A percentile compares a stretch with the other conserved stretches of the same genome.
phyloP scores from a whole-genome alignment of 2,888 invertebrate species.

The Leucania comma region DNA sequence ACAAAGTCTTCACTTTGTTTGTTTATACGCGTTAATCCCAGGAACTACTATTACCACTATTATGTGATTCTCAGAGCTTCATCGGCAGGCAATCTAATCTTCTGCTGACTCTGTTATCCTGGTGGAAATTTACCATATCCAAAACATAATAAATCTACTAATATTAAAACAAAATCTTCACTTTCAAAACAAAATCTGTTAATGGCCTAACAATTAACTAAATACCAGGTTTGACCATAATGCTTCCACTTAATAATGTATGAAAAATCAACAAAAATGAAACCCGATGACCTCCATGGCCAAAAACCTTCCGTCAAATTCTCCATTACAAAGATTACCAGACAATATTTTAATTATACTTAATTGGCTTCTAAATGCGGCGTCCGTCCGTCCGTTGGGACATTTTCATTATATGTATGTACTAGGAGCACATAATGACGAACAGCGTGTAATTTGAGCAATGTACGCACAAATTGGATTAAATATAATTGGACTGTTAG shows the following conservation, averaged over 20 bases:
- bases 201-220: not conserved
- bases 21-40: too few relatives aligned
- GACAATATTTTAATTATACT: conserved; percentile 51
- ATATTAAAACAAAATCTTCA: too few relatives aligned
- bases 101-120: conserved; percentile 1
- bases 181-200: too few relatives aligned
- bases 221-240: not conserved
- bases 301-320: conserved; percentile 36
- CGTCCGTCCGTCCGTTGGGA: conserved; percentile 35
- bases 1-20: too few relatives aligned
- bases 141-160: too few relatives aligned
- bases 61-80: not conserved
- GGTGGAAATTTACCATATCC: not conserved
- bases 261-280: conserved; percentile 2
- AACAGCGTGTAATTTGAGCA: conserved; percentile 38
- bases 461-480: conserved; percentile 40
- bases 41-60: too few relatives aligned
- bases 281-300: conserved; percentile 30
- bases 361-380: conserved; percentile 53
- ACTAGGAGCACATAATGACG: conserved; percentile 21
- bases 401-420: conserved; percentile 1
- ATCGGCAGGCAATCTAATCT: conserved; percentile 9
- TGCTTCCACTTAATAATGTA: conserved; percentile 6
- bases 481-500: conserved; percentile 43
- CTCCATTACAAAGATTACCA: conserved; percentile 61